Conservation (phyloP, 1,140 invertebrate genomes). For the Venustaconcha ellipsiformis region DNA sequence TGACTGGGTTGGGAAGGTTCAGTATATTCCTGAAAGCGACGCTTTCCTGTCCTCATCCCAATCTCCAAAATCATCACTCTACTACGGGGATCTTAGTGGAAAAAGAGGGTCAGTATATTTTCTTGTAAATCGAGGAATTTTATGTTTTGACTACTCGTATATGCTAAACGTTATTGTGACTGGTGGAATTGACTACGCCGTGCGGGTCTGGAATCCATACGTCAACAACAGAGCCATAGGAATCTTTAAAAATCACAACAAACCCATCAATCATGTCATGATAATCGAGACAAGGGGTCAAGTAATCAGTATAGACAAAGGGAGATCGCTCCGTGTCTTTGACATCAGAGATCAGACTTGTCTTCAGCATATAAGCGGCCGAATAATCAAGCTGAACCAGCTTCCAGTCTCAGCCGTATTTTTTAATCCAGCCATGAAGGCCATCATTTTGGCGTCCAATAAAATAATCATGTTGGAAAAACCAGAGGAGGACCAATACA, state of each 20-base stretch:
- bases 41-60: slow-evolving; percentile 54
- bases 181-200: slow-evolving; percentile 78
- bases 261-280: slow-evolving; percentile 74
- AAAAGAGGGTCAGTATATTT: slow-evolving; percentile 45
- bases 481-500: slow-evolving; percentile 47
- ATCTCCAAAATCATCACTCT: slow-evolving; percentile 41
- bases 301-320: slow-evolving; percentile 75
- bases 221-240: slow-evolving; percentile 75
- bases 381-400: slow-evolving; percentile 43
- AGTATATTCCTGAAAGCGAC: slow-evolving; percentile 46
- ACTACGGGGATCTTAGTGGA: slow-evolving; percentile 44
- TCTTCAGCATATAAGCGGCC: slow-evolving; percentile 50
- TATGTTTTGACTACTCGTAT: slow-evolving; percentile 55
- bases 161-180: slow-evolving; percentile 64
- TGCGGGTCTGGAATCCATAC: slow-evolving; percentile 82
- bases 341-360: slow-evolving; percentile 58
- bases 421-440: slow-evolving; percentile 47
- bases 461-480: slow-evolving; percentile 50
- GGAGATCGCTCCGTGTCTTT: slow-evolving; percentile 76
- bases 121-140: slow-evolving; percentile 51
- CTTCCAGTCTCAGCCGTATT: slow-evolving; percentile 41
- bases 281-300: slow-evolving; percentile 52
- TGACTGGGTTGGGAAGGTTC: slow-evolving; percentile 56
- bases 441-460: slow-evolving; percentile 49
- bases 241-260: slow-evolving; percentile 77